Conservation (phyloP, 2,797 vertebrate genomes). For the Anabacerthia variegaticeps region DNA sequence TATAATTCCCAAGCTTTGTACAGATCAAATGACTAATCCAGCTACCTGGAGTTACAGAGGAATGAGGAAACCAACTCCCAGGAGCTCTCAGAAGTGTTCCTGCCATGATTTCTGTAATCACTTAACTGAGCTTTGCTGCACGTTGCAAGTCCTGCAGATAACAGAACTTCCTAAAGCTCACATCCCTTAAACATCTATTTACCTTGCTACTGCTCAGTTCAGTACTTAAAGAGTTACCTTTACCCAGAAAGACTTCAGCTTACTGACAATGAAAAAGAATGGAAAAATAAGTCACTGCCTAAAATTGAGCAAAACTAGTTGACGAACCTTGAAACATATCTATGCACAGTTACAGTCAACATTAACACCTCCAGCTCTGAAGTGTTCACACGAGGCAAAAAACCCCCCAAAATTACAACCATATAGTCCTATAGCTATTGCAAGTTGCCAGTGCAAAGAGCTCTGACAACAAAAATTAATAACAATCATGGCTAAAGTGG, state of each 20-base stretch:
- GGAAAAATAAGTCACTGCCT: background rate
- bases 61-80: conserved; percentile 65
- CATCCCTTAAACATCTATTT: background rate
- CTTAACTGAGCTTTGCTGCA: background rate
- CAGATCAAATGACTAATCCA: conserved; percentile 63
- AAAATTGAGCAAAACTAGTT: background rate
- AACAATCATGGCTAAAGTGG: background rate
- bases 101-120: background rate
- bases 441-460: background rate
- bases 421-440: background rate
- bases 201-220: background rate
- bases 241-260: background rate
- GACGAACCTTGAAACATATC: background rate
- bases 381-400: background rate
- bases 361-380: background rate
- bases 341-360: background rate
- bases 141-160: background rate
- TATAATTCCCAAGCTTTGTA: conserved; percentile 47
- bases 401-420: background rate
- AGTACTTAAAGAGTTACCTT: background rate
- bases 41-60: conserved; percentile 60
- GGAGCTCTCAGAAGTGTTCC: conserved; percentile 37
- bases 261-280: background rate
- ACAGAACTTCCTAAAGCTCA: background rate
- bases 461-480: background rate